Conservation (phyloP, 1,140 invertebrate genomes). For the Wiebesia pumilae region DNA sequence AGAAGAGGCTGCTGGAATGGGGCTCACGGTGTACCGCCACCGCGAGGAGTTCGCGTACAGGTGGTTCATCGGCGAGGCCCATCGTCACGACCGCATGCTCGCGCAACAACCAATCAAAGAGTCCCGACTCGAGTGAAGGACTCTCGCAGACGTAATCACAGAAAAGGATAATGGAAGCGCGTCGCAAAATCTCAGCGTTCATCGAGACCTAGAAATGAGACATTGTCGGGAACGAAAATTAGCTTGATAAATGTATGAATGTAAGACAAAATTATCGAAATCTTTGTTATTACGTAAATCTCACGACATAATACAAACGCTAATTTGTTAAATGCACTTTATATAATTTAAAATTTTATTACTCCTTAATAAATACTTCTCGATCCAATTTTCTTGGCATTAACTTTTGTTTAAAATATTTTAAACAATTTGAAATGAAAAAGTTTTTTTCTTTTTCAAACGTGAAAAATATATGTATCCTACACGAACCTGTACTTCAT, state of each 20-base stretch:
- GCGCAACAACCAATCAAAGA: conserved; percentile 85
- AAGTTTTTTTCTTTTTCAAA: too few relatives aligned
- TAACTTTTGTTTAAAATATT: too few relatives aligned
- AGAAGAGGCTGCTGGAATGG: conserved; percentile 81
- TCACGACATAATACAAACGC: too few relatives aligned
- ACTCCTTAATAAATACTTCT: too few relatives aligned
- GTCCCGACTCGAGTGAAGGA: conserved; percentile 80
- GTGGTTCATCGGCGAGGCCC: conserved; percentile 77
- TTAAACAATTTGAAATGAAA: too few relatives aligned
- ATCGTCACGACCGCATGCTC: conserved; percentile 84
- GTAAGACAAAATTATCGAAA: too few relatives aligned
- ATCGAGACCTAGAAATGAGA: not conserved
- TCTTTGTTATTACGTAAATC: too few relatives aligned
- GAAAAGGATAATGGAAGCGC: conserved; percentile 76
- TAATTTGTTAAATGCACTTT: too few relatives aligned
- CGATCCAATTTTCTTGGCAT: too few relatives aligned
- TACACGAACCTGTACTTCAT: not conserved
- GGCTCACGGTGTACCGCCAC: conserved; percentile 79
- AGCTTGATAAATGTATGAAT: too few relatives aligned
- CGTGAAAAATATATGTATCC: not conserved
- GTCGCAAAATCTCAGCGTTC: conserved; percentile 34
- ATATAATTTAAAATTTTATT: too few relatives aligned
- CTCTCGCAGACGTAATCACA: conserved; percentile 85
- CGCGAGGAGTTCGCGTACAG: conserved; percentile 79
- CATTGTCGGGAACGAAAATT: too few relatives aligned